phyloP scores from a whole-genome alignment of 2,113 vertebrate species.

The Xiphias gladius region DNA sequence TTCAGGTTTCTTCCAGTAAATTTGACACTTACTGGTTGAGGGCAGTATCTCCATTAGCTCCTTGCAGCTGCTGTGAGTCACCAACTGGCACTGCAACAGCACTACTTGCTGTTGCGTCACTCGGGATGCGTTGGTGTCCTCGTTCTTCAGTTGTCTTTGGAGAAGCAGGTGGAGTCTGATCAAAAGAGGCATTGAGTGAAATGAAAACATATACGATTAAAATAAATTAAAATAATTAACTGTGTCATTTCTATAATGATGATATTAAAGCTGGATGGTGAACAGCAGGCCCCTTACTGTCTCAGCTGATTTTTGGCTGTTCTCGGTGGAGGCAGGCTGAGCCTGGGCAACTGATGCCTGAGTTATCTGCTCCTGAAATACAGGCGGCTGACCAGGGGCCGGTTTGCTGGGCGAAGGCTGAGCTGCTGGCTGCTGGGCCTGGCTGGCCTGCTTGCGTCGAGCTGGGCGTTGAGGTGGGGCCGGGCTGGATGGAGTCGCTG shows the following conservation, averaged over 20 bases:
- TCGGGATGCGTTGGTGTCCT: slow-evolving; percentile 89
- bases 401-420: slow-evolving; percentile 64
- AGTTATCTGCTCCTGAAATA: slow-evolving; percentile 43
- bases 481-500: slow-evolving; percentile 79
- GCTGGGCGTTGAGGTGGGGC: slow-evolving; percentile 83
- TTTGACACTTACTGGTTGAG: slow-evolving; percentile 90
- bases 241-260: neutral
- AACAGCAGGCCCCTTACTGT: slow-evolving; percentile 52
- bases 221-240: neutral
- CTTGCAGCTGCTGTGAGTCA: slow-evolving; percentile 91
- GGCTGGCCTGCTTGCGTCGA: slow-evolving; percentile 77
- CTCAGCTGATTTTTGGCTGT: slow-evolving; percentile 67
- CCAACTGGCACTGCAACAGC: slow-evolving; percentile 86
- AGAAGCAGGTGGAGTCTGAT: slow-evolving; percentile 81
- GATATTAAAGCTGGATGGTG: slow-evolving; percentile 2
- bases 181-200: neutral
- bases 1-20: neutral
- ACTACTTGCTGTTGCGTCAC: slow-evolving; percentile 88
- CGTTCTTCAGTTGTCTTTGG: slow-evolving; percentile 88
- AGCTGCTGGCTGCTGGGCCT: slow-evolving; percentile 55
- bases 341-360: slow-evolving; percentile 56
- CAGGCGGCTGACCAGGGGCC: slow-evolving; percentile 35
- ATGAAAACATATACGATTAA: neutral
- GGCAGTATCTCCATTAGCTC: slow-evolving; percentile 87
- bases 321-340: slow-evolving; percentile 51